Percentiles rank a stretch among this genome's conserved stretches.
These are phyloP conservation scores for Eulithis prunata DNA, from an alignment of 2,888 invertebrate genomes.

Conservation along the genomic window DNA sequence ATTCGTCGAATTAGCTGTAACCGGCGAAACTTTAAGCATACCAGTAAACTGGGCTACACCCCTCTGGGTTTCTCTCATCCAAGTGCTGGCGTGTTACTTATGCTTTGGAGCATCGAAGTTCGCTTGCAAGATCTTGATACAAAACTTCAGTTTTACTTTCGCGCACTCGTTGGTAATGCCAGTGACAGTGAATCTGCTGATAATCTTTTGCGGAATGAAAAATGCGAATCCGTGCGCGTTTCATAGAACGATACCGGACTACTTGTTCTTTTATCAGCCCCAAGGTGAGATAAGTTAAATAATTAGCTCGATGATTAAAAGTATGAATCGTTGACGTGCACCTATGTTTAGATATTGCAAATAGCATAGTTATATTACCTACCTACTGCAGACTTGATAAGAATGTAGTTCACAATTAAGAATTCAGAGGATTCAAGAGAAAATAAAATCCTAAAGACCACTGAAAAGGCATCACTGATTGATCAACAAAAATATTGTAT, in stretches of 20 bases:
- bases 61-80: slow-evolving; percentile 86
- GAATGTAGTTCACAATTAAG: too few species aligned
- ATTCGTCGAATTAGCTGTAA: slow-evolving; percentile 63
- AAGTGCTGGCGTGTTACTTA: slow-evolving; percentile 87
- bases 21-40: slow-evolving; percentile 60
- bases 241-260: slow-evolving; percentile 88
- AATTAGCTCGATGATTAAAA: too few species aligned
- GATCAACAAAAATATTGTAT: background rate
- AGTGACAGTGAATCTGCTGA: slow-evolving; percentile 87
- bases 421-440: too few species aligned
- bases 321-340: too few species aligned
- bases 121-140: slow-evolving; percentile 95
- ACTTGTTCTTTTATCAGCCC: slow-evolving; percentile 94
- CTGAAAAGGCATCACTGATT: too few species aligned
- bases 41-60: slow-evolving; percentile 69
- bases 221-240: slow-evolving; percentile 88
- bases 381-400: too few species aligned
- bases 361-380: too few species aligned
- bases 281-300: slow-evolving; percentile 66
- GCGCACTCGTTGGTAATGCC: slow-evolving; percentile 92
- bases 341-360: too few species aligned
- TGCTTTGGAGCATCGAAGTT: slow-evolving; percentile 90
- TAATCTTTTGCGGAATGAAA: slow-evolving; percentile 87
- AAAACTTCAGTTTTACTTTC: slow-evolving; percentile 93
- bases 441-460: too few species aligned